These are phyloP conservation scores for Hyposoter didymator DNA, from an alignment of 2,888 invertebrate genomes.

Conservation along the genomic window DNA sequence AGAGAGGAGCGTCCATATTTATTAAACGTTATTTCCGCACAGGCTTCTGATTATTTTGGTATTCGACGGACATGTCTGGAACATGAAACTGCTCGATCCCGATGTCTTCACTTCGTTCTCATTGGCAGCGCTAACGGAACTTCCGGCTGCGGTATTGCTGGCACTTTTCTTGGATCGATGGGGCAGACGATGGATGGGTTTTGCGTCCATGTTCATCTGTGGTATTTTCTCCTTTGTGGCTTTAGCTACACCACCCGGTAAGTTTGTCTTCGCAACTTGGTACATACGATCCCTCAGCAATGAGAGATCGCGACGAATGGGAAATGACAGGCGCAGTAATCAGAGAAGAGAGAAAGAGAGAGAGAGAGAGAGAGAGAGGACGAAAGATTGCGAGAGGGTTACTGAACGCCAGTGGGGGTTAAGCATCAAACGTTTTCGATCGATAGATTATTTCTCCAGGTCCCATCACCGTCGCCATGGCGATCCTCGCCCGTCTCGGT, in stretches of 20 bases:
- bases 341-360: background rate
- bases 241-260: constrained; percentile 90
- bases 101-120: constrained; percentile 94
- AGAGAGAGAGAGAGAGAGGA: background rate
- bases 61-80: constrained; percentile 95
- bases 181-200: constrained; percentile 94
- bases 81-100: constrained; percentile 92
- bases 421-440: constrained; percentile 61
- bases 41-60: constrained; percentile 93
- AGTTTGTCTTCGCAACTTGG: constrained; percentile 14
- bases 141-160: constrained; percentile 93
- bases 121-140: constrained; percentile 92
- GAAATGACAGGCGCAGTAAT: background rate
- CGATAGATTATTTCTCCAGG: constrained; percentile 84
- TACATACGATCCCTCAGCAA: background rate
- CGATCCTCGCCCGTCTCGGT: constrained; percentile 93
- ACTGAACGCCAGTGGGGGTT: constrained; percentile 23
- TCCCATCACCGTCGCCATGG: constrained; percentile 90
- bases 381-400: constrained; percentile 33
- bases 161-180: constrained; percentile 92
- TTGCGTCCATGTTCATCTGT: constrained; percentile 92
- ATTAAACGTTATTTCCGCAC: constrained; percentile 14
- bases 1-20: background rate
- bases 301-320: background rate
- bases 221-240: constrained; percentile 92